Evolutionary conservation across 2,113 vertebrate species (phyloP), one percentile per base, ranked within the genome.

Genomic region (Heliornis fulica): DNA sequence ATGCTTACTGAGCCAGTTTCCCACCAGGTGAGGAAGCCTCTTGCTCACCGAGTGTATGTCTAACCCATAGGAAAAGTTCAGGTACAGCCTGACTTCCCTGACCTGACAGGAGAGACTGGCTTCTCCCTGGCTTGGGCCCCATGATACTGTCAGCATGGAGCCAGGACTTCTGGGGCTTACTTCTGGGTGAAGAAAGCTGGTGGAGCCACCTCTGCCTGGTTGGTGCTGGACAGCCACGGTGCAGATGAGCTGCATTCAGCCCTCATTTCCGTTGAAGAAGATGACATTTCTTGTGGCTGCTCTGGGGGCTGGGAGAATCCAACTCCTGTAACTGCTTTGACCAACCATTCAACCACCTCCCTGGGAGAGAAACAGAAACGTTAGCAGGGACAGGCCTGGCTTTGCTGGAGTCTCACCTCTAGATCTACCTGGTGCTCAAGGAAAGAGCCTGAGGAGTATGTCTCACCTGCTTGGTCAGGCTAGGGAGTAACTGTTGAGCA

Each of bases 331-430:
- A 99, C 97, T 46, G 97, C 97, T 95, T 93, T 95, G 31, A 99
- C 97, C 84, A 99, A 77, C 99, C 99, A 99, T 85, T 97, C 96
- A 32, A 99, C 98, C 83, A 99, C 97, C 56, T 99, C 98, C 95
- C 99, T 99, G 95, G 20, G 89, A 97, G 22, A 91, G 86, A 96
- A 94, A 93, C 41, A 84, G 43, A 48, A 95, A 59, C 2, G 26
- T 95, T 31, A 93, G 43, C 9, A 2, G 69, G 40, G 11, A 77
- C 5, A 8, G 36, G 25, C 46, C 50, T 50, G 1, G 2, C 63
- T 68, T 78, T 79, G 45, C 56, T 87, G 23, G 21, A 4, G 71
- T 87, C 26, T 74, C 17, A 69, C 15, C 21, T 80, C 46, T 20
- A 46, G 57, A 51, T 29, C 12, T 8, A 57, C 48, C 32, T 53